Conservation (phyloP, 2,888 invertebrate species). For the Tortricodes alternella region DNA sequence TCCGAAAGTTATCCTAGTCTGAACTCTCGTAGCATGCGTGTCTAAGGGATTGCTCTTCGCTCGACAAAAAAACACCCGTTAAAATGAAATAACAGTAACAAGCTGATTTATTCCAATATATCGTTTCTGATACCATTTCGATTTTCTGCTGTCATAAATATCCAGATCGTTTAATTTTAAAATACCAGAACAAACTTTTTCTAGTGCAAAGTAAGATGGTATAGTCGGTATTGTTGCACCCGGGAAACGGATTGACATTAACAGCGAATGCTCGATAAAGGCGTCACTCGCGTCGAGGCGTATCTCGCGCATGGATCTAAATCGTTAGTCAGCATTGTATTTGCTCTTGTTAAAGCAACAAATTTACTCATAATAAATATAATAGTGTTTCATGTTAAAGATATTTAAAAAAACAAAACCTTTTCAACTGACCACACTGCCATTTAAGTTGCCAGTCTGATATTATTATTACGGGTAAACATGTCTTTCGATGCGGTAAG, state of each 20-base stretch:
- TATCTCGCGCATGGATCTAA: conserved; percentile 41
- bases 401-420: not conserved
- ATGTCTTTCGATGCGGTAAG: conserved; percentile 43
- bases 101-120: no score
- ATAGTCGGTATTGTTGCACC: not conserved
- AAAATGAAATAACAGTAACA: no score
- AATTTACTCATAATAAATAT: not conserved
- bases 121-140: no score
- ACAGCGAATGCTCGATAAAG: conserved; percentile 15
- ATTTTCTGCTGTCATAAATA: no score
- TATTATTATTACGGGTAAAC: conserved; percentile 28
- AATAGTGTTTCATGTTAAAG: not conserved
- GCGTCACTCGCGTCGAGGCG: no score
- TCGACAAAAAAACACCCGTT: no score
- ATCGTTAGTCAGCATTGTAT: conserved; percentile 34
- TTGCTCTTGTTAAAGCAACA: conserved; percentile 7
- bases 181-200: not conserved
- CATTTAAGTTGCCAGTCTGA: conserved; percentile 6
- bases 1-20: no score
- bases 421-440: conserved; percentile 16
- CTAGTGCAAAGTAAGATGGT: conserved; percentile 2
- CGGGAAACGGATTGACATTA: conserved; percentile 1
- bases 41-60: no score
- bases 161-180: no score
- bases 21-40: no score